Base-by-base conservation (phyloP, 1,140 invertebrate species). In the Thalassaphorura encarpata region DNA sequence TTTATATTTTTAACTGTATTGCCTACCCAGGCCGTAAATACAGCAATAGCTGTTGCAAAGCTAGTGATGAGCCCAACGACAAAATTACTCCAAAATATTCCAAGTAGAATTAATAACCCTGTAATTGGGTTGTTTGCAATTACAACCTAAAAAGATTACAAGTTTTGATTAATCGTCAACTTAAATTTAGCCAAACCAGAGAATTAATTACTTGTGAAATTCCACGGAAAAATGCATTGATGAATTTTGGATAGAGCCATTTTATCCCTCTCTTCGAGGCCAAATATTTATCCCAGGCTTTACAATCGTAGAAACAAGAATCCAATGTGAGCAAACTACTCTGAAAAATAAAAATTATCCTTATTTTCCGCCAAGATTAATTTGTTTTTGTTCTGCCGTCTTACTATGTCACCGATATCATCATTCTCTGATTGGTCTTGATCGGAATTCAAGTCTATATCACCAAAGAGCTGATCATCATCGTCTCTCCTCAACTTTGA, bases 71-170 rank as follows among this genome's bases (percentile, higher is more conserved):
- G 43, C 15, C 72, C 64, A 13, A 67, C 66, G 18, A 66, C 53
- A 8, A 70, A 67, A 41, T 66, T 54, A 19, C 67, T 55, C 39
- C 60, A 60, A 58, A 63, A 68, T 42, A 73, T 54, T 6, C 68
- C 69, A 26, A 70, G 60, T 15, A 70, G 62, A 51, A 75, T 69
- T 11, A 75, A 50, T 13, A 75, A 47, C 26, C 74, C 75, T 50
- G 68, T 72, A 29, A 76, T 64, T 23, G 75, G 72, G 66, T 76
- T 75, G 60, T 75, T 75, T 13, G 70, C 69, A 36, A 74, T 70
- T 11, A 67, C 61, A 1, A 69, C 68, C 74, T 75, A 58, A 13
- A 65, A 66, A 58, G 49, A 55, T 6, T n/a, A 43, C 13, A 43
- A n/a, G 41, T 43, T 21, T 11, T 15, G 11, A 15, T 15, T 6